Base-by-base conservation (phyloP, 2,113 vertebrate species). In the Trichechus manatus region DNA sequence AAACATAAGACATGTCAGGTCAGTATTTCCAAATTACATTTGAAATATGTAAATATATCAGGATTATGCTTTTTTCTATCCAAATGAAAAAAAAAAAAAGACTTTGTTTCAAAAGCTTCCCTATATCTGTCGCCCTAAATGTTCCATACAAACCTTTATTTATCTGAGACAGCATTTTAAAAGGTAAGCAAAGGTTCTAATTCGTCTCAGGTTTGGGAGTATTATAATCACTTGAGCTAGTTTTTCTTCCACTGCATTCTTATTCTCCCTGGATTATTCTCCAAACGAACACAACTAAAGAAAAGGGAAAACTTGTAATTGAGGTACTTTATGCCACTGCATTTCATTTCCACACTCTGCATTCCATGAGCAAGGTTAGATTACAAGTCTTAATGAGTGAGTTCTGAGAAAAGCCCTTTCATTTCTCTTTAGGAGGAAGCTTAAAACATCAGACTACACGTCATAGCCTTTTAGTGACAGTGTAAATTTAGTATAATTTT, bases 221-320 rank as follows among this genome's bases (percentile, higher is more conserved):
- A 93, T 33, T 95, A 39, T 36, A 77, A 79, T 91, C 56, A 96
- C 81, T 72, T 78, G 70, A 44, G 89, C 68, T 61, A 75, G 42
- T 53, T 27, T 94, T 66, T 83, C 93, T 88, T 96, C 74, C 27
- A 27, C 6, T 70, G 72, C 81, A 95, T 94, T 96, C 78, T 93
- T 92, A 29, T 79, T 87, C 56, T 80, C 84, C 44, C 74, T 91
- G 31, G 95, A 86, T 96, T 90, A 82, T 74, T 83, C 91, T 94
- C 89, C 85, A 85, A 80, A 97, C 95, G 78, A 94, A 87, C 44
- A 81, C 84, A 95, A 91, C 11, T 31, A 87, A 94, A 94, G 80
- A 53, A 79, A 94, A 83, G 47, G 64, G 31, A 83, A 84, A 42
- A 66, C n/a, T 94, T 79, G 36, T 90, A 94, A 82, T 63, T 68